Evolutionary conservation across 37 sponge, comb jelly and placozoan species (phyloP), one percentile per base, ranked within the genome.

Genomic region (Lycopodina hypogea): DNA sequence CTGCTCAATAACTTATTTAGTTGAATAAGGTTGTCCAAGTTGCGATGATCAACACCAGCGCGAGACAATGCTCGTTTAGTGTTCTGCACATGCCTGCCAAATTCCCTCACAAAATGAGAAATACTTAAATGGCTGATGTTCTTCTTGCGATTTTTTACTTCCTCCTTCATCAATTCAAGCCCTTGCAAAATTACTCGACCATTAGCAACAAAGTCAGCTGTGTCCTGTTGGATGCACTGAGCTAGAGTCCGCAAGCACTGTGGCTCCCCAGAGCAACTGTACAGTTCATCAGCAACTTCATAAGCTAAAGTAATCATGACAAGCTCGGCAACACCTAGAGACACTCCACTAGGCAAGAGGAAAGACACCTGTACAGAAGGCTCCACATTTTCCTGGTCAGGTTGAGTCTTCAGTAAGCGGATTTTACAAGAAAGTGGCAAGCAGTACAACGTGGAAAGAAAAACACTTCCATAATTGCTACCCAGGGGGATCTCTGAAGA

Each of bases 381-480:
- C 11, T 67, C n/a, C 33, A 68, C 39, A 42, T 34, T 22, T 19
- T 59, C 39, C 11, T 68, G 77, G 15, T 78, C 79, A 6, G 83
- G 48, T 26, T 35, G 42, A 22, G 68, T 56, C 39, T 81, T 72
- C 37, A 88, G 56, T 29, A 88, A 58, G 12, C 48, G 33, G 30
- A 88, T 28, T 51, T 88, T 88, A 40, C 74, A 58, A 21, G 23
- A 26, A 58, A 88, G 36, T 45, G 91, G 87, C 18, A 91, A 51
- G 18, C 87, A 79, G 67, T 59, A 86, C 45, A 91, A n/a, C 18
- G 68, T 70, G 24, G 72, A 62, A 23, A 84, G 72, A 51, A 80
- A 79, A 14, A 78, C 78, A 65, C 88, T 89, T 22, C 83, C 93
- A 77, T 78, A 92, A 65, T 92, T 81, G 74, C 86, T 88, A 58